These are phyloP conservation scores for Cyclina sinensis DNA, from an alignment of 1,140 invertebrate species.

Conservation along the genomic window DNA sequence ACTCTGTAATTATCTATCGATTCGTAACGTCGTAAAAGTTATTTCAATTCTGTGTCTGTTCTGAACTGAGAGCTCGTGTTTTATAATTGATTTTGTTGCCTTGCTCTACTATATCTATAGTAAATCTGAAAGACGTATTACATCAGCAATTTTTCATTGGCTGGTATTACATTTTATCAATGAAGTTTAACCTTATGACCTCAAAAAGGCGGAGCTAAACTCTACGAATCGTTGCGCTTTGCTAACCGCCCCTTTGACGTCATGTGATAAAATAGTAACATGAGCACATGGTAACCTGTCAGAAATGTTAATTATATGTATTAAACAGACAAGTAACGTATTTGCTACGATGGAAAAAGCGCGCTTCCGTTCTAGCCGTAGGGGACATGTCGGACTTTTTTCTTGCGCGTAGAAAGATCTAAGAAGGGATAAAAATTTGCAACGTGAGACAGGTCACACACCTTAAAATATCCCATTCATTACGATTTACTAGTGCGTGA, in stretches of 20 bases:
- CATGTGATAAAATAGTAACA: not conserved
- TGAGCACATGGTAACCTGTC: not conserved
- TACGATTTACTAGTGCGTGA: constrained; percentile 20
- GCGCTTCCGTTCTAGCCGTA: not conserved
- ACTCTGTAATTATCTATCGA: not conserved
- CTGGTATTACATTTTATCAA: not conserved
- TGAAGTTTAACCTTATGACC: not conserved
- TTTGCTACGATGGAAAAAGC: constrained; percentile 7
- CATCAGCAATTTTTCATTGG: constrained; percentile 58
- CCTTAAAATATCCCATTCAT: constrained; percentile 33
- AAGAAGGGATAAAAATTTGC: not conserved
- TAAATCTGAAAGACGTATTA: constrained; percentile 9
- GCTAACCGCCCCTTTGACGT: not conserved
- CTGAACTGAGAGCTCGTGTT: not conserved
- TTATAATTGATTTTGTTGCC: not conserved
- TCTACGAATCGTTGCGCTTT: not conserved
- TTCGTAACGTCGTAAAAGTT: not conserved
- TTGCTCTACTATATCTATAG: constrained; percentile 13
- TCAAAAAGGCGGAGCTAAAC: constrained; percentile 8
- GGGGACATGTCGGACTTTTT: constrained; percentile 6
- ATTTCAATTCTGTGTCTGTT: not conserved
- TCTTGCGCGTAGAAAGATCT: constrained; percentile 30
- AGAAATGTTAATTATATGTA: not conserved
- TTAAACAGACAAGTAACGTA: not conserved
- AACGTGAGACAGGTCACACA: constrained; percentile 8